Evolutionary conservation across 2,888 invertebrate genomes (phyloP).

Genomic region (Cryptus viduatorius): DNA sequence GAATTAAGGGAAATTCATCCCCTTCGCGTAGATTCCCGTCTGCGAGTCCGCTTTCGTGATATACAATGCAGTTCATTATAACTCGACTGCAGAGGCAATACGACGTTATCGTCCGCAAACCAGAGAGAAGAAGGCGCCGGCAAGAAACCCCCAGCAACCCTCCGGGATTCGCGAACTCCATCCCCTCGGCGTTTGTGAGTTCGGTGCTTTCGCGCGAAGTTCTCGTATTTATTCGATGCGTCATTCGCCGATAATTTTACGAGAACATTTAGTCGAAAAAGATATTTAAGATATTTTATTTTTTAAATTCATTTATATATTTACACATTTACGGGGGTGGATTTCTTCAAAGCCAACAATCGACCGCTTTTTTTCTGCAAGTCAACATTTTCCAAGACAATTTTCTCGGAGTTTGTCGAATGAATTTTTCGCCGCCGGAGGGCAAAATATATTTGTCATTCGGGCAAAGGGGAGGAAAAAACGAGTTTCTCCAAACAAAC

Average conservation of each 20-base stretch:
- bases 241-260: not conserved
- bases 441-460: not conserved
- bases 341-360: not conserved
- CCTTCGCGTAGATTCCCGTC: not conserved
- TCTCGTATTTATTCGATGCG: conserved; percentile 13
- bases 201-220: not conserved
- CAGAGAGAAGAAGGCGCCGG: not conserved
- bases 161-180: conserved; percentile 34
- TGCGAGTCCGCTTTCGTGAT: not conserved
- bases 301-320: not conserved
- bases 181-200: not conserved
- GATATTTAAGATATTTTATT: not conserved
- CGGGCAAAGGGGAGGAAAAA: not conserved
- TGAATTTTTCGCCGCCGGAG: not conserved
- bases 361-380: not conserved
- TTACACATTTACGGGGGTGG: too few species aligned
- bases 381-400: not conserved
- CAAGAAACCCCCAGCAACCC: conserved; percentile 31
- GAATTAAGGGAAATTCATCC: not conserved
- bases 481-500: not conserved
- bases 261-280: not conserved
- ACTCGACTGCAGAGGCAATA: conserved; percentile 3
- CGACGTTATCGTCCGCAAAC: conserved; percentile 7
- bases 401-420: conserved; percentile 12
- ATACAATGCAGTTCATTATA: conserved; percentile 41